A percentile compares a stretch with the other conserved stretches of the same genome.
Conservation (phyloP, 2,113 vertebrate genomes). For the Nothobranchius furzeri region DNA sequence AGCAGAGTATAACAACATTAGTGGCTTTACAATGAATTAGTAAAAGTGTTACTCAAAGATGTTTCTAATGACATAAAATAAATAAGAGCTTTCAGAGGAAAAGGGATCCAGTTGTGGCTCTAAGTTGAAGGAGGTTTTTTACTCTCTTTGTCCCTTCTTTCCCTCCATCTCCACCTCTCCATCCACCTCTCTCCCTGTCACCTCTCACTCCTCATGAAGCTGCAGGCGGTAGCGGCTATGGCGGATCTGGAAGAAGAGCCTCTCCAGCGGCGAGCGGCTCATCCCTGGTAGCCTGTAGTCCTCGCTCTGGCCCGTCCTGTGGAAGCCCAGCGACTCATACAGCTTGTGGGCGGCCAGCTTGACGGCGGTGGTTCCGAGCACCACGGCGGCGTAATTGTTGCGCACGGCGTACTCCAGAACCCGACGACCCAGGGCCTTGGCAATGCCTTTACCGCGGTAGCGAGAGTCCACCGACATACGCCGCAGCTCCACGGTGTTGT, state of each 20-base stretch:
- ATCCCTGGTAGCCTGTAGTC: slow-evolving; percentile 92
- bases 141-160: slow-evolving; percentile 62
- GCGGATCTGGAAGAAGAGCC: slow-evolving; percentile 98
- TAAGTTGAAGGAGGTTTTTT: slow-evolving; percentile 53
- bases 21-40: slow-evolving; percentile 63
- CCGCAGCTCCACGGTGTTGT: slow-evolving; percentile 93
- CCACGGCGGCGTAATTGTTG: slow-evolving; percentile 93
- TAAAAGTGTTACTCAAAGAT: slow-evolving; percentile 56
- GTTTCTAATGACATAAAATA: slow-evolving; percentile 70
- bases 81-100: slow-evolving; percentile 72
- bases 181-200: slow-evolving; percentile 49
- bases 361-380: slow-evolving; percentile 95
- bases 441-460: slow-evolving; percentile 96
- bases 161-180: slow-evolving; percentile 43
- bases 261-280: slow-evolving; percentile 91
- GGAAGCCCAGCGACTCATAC: slow-evolving; percentile 98
- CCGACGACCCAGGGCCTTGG: slow-evolving; percentile 93
- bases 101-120: slow-evolving; percentile 54
- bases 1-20: slow-evolving; percentile 59
- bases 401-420: slow-evolving; percentile 95
- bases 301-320: slow-evolving; percentile 87
- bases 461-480: slow-evolving; percentile 98
- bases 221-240: slow-evolving; percentile 98
- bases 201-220: slow-evolving; percentile 92
- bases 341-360: slow-evolving; percentile 98